Base-by-base conservation (phyloP, 2,888 invertebrate species). In the Lissocephala sabroskyi region DNA sequence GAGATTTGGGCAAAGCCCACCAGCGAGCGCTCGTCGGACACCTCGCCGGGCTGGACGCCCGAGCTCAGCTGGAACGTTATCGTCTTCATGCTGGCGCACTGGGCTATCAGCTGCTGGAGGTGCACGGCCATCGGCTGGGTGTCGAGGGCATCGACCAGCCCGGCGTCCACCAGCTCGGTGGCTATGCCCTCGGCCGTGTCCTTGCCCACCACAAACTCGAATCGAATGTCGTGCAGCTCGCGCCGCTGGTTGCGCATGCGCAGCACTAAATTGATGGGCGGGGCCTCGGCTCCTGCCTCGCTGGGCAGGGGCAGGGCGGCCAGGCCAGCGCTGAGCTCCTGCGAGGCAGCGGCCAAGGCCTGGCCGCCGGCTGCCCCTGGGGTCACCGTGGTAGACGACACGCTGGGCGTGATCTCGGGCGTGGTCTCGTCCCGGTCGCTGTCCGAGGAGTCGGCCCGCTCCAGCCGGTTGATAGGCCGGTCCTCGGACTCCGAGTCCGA, bases 1-100 rank as follows among this genome's bases (percentile, higher is more conserved):
- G 97, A 96, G 83, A 99, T 92, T 87, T 98, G 98, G 84, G 98
- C 99, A 88, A 92, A 98, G 79, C 98, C 98, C 82, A 98, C 90
- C 65, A 99, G 88, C 36, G 96, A 93, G 81, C 95, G 95, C 85
- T 98, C 98, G 85, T 98, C 98, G 46, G 94, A 91, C 55, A 92
- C 89, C 86, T 95, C 96, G 73, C 91, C 92, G 44, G 89, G 88
- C 58, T 87, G 88, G 66, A 88, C 86, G 55, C 90, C 90, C 52
- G 92, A 91, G 82, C 88, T 89, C 87, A 97, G 87, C 76, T 92
- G 92, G 89, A 97, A 97, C 64, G 96, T 96, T 66, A 94, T 90
- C 60, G 92, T 90, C 84, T 91, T 90, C 64, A 90, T 82, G 60
- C 86, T 85, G 58, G 87, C 86, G 67, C 88, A 86, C 78, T 89